Evolutionary conservation across 2,797 vertebrate genomes (phyloP).

Genomic region (Lepus townsendii): DNA sequence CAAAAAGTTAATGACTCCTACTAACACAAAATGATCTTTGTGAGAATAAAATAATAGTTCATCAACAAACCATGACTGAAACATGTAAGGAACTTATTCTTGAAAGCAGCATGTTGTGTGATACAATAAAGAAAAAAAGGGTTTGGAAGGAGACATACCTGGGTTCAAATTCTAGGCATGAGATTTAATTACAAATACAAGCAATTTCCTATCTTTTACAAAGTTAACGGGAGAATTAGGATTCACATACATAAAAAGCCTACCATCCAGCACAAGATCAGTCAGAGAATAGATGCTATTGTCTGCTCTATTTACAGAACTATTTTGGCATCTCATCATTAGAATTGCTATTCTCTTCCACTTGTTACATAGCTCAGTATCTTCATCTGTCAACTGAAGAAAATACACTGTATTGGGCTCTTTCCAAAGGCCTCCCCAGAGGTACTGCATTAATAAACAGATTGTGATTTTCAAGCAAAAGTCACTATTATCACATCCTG

Average conservation of each 20-base stretch:
- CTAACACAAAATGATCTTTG: background rate
- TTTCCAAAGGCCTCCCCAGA: constrained; percentile 8
- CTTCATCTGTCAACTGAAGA: background rate
- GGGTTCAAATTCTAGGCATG: background rate
- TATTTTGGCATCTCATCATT: background rate
- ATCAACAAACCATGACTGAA: background rate
- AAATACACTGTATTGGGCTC: background rate
- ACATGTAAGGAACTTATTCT: constrained; percentile 2
- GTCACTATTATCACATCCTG: background rate
- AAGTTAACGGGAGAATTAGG: constrained; percentile 6
- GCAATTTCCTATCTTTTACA: constrained; percentile 2
- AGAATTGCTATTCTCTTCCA: background rate
- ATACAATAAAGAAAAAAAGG: background rate
- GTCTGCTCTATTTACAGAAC: background rate
- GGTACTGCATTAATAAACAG: background rate
- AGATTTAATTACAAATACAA: background rate
- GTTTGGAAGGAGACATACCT: background rate
- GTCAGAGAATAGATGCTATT: background rate
- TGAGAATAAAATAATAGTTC: background rate
- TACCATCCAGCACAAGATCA: background rate
- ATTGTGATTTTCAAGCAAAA: background rate
- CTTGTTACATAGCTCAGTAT: background rate
- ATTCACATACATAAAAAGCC: background rate
- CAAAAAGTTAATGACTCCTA: background rate
- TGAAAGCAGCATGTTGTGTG: background rate